phyloP scores from a whole-genome alignment of 2,797 vertebrate genomes.

The Glyptemys insculpta region DNA sequence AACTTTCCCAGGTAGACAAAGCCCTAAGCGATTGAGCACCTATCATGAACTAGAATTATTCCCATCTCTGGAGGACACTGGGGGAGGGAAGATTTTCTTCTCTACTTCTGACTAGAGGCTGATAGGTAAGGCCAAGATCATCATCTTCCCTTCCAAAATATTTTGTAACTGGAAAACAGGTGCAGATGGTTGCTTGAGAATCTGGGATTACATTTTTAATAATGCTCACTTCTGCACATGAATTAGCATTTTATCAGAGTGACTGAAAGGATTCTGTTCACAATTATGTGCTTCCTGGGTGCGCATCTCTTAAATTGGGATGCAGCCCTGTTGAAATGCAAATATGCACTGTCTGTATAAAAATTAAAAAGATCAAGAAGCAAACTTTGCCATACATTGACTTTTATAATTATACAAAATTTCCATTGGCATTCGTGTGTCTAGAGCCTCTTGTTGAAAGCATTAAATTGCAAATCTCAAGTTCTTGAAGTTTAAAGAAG shows the following conservation, averaged over 20 bases:
- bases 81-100: neutral
- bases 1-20: neutral
- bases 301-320: neutral
- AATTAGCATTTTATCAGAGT: slow-evolving; percentile 42
- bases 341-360: neutral
- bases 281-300: neutral
- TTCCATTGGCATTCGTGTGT: neutral
- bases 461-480: neutral
- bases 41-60: neutral
- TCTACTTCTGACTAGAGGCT: neutral
- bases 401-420: neutral
- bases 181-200: neutral
- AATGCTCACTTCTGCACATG: slow-evolving; percentile 13
- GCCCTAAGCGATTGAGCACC: neutral
- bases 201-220: neutral
- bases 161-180: neutral
- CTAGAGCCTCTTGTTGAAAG: neutral
- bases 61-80: neutral
- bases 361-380: neutral
- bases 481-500: neutral
- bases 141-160: neutral
- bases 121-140: neutral
- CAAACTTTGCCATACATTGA: neutral
- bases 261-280: neutral
- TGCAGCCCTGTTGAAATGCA: neutral